A percentile compares a stretch with the other conserved stretches of the same genome.
Conservation (phyloP, 2,888 invertebrate genomes). For the Neocrepidodera transversa region DNA sequence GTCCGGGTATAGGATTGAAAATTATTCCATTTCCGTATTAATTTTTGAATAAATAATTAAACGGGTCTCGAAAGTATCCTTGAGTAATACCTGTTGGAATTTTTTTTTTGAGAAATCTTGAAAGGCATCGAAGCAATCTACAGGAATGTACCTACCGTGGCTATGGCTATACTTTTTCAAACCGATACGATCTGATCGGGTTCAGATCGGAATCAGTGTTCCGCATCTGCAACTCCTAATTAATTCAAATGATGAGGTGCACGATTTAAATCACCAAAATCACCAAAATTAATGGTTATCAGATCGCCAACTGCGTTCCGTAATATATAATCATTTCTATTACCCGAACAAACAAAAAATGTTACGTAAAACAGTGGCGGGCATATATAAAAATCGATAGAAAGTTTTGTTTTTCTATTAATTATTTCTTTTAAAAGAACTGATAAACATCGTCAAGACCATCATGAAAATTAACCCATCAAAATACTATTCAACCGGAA, state of each 20-base stretch:
- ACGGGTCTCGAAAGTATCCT: too few species aligned
- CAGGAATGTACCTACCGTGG: constrained; percentile 11
- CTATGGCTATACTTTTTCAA: constrained; percentile 17
- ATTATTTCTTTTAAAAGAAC: neutral
- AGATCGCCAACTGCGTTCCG: constrained; percentile 27
- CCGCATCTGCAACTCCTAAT: constrained; percentile 30
- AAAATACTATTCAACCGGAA: constrained; percentile 17
- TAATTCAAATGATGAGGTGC: constrained; percentile 30
- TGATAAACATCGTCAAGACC: constrained; percentile 6
- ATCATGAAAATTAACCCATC: constrained; percentile 26
- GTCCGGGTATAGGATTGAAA: too few species aligned
- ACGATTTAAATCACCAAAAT: constrained; percentile 29
- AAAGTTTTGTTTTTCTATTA: too few species aligned
- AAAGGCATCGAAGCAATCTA: neutral
- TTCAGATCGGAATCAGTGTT: constrained; percentile 20
- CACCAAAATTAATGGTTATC: constrained; percentile 29
- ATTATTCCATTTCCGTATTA: too few species aligned
- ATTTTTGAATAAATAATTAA: too few species aligned
- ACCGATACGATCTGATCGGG: constrained; percentile 8
- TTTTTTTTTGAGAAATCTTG: constrained; percentile 1
- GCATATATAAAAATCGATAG: neutral
- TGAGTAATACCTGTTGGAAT: too few species aligned
- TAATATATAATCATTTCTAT: constrained; percentile 27
- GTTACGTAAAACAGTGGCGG: constrained; percentile 9
- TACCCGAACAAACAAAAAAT: constrained; percentile 30